A percentile compares a stretch with the other conserved stretches of the same genome.
Evolutionary conservation across 53 echinoderm and acorn worm genomes (phyloP).

Genomic region (Actinopyga echinites): DNA sequence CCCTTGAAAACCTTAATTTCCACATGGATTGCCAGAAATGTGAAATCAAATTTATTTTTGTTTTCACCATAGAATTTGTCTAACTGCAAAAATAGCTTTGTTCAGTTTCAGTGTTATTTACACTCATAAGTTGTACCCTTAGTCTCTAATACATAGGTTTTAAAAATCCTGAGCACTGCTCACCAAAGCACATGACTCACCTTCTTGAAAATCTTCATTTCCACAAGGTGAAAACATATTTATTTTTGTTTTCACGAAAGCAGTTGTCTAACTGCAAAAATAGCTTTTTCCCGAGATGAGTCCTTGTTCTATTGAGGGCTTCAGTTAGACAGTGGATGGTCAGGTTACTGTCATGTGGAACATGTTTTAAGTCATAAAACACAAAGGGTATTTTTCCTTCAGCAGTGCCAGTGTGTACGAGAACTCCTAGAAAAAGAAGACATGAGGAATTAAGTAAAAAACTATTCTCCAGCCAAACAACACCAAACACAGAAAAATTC

Average conservation of each 20-base stretch:
- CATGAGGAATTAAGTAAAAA: neutral
- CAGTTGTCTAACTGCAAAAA: constrained; percentile 19
- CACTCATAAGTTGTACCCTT: no score
- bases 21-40: no score
- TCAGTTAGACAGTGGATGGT: constrained; percentile 15
- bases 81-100: no score
- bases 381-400: neutral
- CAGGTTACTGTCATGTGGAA: constrained; percentile 19
- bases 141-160: no score
- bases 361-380: neutral
- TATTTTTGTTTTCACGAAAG: constrained; percentile 21
- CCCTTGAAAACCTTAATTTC: no score
- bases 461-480: neutral
- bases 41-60: no score
- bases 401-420: neutral
- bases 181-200: no score
- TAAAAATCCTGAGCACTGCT: no score
- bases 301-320: neutral
- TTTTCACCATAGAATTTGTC: no score
- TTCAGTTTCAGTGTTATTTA: no score
- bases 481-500: no score
- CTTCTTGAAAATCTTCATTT: no score
- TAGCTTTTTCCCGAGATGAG: neutral
- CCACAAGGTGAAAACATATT: neutral
- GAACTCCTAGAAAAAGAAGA: neutral